These are phyloP conservation scores for Oceanodroma tethys DNA, from an alignment of 2,113 vertebrate species.

Conservation along the genomic window DNA sequence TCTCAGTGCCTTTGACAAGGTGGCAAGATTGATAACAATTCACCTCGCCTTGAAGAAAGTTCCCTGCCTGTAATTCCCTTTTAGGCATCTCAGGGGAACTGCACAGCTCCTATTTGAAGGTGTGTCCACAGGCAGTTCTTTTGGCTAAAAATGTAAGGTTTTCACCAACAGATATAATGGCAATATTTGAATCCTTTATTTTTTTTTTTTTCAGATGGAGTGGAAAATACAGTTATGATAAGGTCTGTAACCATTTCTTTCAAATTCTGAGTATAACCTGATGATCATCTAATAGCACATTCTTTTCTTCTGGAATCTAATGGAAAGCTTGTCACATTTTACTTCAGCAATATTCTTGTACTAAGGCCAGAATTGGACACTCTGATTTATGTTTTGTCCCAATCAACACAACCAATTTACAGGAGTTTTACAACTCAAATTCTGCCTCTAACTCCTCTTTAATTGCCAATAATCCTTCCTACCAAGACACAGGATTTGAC, in stretches of 20 bases:
- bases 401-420: neutral
- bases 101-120: neutral
- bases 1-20: neutral
- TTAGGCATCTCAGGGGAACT: neutral
- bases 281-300: neutral
- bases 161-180: neutral
- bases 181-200: neutral
- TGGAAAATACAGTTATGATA: neutral
- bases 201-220: too few relatives aligned
- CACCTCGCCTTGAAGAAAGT: neutral
- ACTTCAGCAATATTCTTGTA: neutral
- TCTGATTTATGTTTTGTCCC: neutral
- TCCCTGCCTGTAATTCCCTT: neutral
- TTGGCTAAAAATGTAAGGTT: neutral
- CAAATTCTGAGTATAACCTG: neutral
- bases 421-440: neutral
- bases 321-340: neutral
- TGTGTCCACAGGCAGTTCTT: neutral
- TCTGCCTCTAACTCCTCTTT: neutral
- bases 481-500: neutral
- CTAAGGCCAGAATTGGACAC: neutral
- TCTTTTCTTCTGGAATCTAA: neutral
- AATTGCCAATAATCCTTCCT: neutral
- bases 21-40: slow-evolving; percentile 7
- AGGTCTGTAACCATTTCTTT: neutral